These are phyloP conservation scores for Orbicella faveolata DNA, from an alignment of 64 coral and sea anemone genomes.

Conservation along the genomic window DNA sequence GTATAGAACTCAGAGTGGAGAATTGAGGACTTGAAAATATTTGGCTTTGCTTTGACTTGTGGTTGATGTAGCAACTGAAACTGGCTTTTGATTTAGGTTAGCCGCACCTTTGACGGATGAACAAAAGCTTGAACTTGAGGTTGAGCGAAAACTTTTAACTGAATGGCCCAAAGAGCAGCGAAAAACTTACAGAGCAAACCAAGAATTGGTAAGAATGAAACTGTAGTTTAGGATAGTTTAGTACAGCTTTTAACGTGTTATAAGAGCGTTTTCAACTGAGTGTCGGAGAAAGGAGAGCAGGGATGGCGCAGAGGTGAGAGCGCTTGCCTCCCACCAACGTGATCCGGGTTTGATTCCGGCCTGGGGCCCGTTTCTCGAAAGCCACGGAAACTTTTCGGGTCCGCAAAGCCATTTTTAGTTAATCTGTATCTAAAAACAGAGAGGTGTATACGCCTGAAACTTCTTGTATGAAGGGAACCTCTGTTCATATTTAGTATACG, in stretches of 20 bases:
- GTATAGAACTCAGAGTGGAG: neutral
- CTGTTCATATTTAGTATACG: too few relatives aligned
- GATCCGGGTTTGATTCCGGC: too few relatives aligned
- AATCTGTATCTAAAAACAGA: too few relatives aligned
- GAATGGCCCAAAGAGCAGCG: constrained; percentile 70
- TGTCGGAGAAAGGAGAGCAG: neutral
- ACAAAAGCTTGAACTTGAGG: constrained; percentile 79
- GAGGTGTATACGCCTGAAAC: too few relatives aligned
- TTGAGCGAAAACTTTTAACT: constrained; percentile 70
- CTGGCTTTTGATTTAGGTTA: constrained; percentile 20
- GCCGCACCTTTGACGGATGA: constrained; percentile 66
- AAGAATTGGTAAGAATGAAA: constrained; percentile 64
- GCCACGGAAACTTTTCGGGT: too few relatives aligned
- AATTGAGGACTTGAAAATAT: neutral
- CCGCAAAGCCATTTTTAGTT: too few relatives aligned
- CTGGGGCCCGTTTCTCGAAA: too few relatives aligned
- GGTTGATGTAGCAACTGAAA: neutral
- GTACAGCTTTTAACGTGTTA: neutral
- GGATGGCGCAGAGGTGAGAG: too few relatives aligned
- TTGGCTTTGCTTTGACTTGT: too few relatives aligned
- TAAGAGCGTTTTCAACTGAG: neutral
- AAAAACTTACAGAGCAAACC: constrained; percentile 86
- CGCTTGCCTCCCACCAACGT: too few relatives aligned
- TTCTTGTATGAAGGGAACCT: too few relatives aligned
- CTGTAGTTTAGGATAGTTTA: neutral